These are phyloP conservation scores for Fabriciana adippe DNA, from an alignment of 2,888 invertebrate species.

Conservation along the genomic window DNA sequence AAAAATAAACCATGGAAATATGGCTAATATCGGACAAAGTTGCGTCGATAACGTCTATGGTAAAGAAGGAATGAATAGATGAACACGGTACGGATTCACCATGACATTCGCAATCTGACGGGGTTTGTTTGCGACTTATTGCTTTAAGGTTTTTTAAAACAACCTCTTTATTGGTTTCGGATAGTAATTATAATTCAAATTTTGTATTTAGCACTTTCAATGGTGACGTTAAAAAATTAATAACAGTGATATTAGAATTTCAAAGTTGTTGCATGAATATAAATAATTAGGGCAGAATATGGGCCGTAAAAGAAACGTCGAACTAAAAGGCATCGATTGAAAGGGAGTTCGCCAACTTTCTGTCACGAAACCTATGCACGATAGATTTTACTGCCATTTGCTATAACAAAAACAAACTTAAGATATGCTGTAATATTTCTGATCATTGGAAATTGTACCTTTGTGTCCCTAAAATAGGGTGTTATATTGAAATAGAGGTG, in stretches of 20 bases:
- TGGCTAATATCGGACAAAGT: slow-evolving; percentile 77
- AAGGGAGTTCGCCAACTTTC: slow-evolving; percentile 62
- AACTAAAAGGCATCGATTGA: slow-evolving; percentile 72
- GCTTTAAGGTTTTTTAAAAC: too few relatives aligned
- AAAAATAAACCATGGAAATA: slow-evolving; percentile 50
- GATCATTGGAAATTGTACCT: neutral
- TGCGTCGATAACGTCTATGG: slow-evolving; percentile 65
- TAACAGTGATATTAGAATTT: slow-evolving; percentile 21
- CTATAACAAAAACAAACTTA: slow-evolving; percentile 50
- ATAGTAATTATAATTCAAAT: too few relatives aligned
- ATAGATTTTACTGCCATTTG: slow-evolving; percentile 71
- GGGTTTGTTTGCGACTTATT: too few relatives aligned
- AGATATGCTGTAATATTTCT: slow-evolving; percentile 20
- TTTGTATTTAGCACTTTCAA: too few relatives aligned
- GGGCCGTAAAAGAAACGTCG: slow-evolving; percentile 51
- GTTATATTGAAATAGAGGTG: neutral
- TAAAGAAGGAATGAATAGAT: too few relatives aligned
- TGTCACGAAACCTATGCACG: slow-evolving; percentile 76
- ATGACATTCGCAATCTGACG: too few relatives aligned
- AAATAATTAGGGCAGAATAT: slow-evolving; percentile 66
- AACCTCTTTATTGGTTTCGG: too few relatives aligned
- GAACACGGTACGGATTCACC: too few relatives aligned
- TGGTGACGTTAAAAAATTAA: neutral
- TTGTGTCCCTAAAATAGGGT: neutral
- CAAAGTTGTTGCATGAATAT: slow-evolving; percentile 53